Conservation (phyloP, 2,888 invertebrate genomes). For the Cremastinae sp. region DNA sequence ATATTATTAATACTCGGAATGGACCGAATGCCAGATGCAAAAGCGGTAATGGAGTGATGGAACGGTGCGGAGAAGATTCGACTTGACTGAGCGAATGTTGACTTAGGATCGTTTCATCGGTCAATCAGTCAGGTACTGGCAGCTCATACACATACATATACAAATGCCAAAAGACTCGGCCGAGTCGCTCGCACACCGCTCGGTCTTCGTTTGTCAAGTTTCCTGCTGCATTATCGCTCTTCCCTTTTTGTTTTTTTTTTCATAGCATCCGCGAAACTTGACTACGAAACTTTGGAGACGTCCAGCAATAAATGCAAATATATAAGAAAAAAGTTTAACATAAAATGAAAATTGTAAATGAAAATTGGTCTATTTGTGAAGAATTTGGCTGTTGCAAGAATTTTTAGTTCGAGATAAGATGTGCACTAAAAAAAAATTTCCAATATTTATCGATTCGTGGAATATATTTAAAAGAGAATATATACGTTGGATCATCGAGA, state of each 20-base stretch:
- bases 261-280: conserved; percentile 66
- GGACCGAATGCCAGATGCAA: conserved; percentile 27
- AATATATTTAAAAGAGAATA: no score
- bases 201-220: conserved; percentile 71
- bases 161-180: conserved; percentile 61
- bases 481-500: no score
- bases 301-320: conserved; percentile 64
- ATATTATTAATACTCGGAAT: neutral
- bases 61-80: conserved; percentile 66
- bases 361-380: no score
- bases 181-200: conserved; percentile 62
- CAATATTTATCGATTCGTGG: no score
- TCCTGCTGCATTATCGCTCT: conserved; percentile 38
- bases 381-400: no score
- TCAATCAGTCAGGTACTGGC: conserved; percentile 79
- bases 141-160: conserved; percentile 57
- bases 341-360: neutral
- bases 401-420: no score
- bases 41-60: conserved; percentile 29
- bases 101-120: conserved; percentile 80
- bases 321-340: conserved; percentile 16
- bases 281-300: conserved; percentile 76
- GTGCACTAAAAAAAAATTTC: no score
- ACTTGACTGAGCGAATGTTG: conserved; percentile 80
- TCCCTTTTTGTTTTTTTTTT: conserved; percentile 63